phyloP scores from a whole-genome alignment of 35 echinoderm and acorn worm genomes.

The Amphiura filiformis region DNA sequence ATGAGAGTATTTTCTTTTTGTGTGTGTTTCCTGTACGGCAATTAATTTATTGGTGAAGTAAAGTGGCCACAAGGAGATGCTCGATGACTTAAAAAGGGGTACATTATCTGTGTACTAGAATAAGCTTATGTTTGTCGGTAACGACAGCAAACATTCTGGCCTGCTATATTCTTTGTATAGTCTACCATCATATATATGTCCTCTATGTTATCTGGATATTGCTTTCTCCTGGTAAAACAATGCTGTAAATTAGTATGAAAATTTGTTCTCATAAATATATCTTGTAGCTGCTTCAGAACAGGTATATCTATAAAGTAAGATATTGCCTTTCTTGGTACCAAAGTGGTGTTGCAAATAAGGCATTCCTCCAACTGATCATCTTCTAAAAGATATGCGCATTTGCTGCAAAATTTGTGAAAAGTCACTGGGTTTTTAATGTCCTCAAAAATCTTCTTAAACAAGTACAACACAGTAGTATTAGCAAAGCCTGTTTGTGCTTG shows the following conservation, averaged over 20 bases:
- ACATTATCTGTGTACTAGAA: slow-evolving; percentile 75
- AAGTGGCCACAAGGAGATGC: slow-evolving; percentile 52
- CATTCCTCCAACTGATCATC: not conserved
- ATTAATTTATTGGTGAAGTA: slow-evolving; percentile 72
- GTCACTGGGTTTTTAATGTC: too few species aligned
- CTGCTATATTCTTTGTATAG: slow-evolving; percentile 17
- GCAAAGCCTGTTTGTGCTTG: too few species aligned
- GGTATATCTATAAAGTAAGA: slow-evolving; percentile 66
- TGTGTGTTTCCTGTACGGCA: slow-evolving; percentile 28
- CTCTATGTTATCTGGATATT: slow-evolving; percentile 42
- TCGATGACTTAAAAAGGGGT: slow-evolving; percentile 70
- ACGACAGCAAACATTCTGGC: slow-evolving; percentile 15
- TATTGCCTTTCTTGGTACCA: not conserved
- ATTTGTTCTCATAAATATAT: slow-evolving; percentile 17
- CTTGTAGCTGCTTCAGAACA: slow-evolving; percentile 13
- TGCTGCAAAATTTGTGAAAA: slow-evolving; percentile 55
- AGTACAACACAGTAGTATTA: too few species aligned
- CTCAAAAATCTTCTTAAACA: too few species aligned
- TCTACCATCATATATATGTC: slow-evolving; percentile 78
- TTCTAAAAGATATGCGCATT: slow-evolving; percentile 6
- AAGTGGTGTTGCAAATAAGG: not conserved
- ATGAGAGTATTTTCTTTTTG: slow-evolving; percentile 75
- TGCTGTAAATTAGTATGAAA: slow-evolving; percentile 47
- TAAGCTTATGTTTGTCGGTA: slow-evolving; percentile 45
- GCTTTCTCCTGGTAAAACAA: slow-evolving; percentile 53